These are phyloP conservation scores for Drosophila buzzatii DNA, from an alignment of 2,888 invertebrate species.

Conservation along the genomic window DNA sequence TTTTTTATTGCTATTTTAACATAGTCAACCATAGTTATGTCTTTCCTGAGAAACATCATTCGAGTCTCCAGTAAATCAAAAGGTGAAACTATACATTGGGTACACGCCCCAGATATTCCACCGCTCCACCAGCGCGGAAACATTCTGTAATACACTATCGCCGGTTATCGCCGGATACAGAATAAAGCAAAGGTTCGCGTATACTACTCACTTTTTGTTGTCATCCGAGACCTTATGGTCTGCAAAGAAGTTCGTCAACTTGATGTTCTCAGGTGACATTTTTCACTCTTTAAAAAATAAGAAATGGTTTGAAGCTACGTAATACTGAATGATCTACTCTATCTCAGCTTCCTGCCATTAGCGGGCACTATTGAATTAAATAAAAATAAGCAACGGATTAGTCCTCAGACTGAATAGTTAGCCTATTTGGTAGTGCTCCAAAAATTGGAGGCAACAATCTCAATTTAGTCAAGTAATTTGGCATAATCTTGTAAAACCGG, in stretches of 20 bases:
- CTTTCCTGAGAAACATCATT: conserved; percentile 40
- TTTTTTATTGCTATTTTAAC: conserved; percentile 6
- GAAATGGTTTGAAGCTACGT: not conserved
- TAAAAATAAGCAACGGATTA: not conserved
- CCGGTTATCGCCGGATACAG: too few species aligned
- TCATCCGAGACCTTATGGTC: conserved; percentile 1
- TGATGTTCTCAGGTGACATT: conserved; percentile 16
- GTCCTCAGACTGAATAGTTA: not conserved
- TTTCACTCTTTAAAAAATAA: not conserved
- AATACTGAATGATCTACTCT: not conserved
- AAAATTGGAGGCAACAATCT: not conserved
- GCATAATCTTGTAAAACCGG: not conserved
- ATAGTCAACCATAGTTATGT: not conserved
- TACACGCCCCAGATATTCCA: conserved; percentile 41
- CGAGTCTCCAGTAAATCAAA: conserved; percentile 56
- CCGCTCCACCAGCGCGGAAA: conserved; percentile 58
- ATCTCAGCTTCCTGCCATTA: conserved; percentile 31
- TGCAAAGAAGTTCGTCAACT: conserved; percentile 27
- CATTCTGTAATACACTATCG: conserved; percentile 16
- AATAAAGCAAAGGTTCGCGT: too few species aligned
- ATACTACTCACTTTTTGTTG: conserved; percentile 19
- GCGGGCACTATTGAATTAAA: not conserved
- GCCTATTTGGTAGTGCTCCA: not conserved
- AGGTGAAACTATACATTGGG: conserved; percentile 40
- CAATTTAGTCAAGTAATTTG: not conserved